Evolutionary conservation across 2,797 vertebrate genomes (phyloP).

Genomic region (Spheniscus humboldti): DNA sequence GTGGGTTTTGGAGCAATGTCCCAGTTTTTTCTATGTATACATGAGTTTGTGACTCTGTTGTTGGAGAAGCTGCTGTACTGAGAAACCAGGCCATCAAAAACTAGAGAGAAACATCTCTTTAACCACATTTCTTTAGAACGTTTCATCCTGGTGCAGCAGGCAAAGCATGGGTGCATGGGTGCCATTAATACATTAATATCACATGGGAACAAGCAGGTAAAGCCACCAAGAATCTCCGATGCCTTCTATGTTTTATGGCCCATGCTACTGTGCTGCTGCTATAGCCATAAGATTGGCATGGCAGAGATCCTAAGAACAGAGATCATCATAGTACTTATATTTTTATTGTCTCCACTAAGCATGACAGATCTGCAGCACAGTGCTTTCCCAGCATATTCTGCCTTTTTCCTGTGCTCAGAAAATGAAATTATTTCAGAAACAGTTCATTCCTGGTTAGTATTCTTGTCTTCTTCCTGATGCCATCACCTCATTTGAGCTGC

Average conservation of each 20-base stretch:
- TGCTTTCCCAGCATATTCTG: background rate
- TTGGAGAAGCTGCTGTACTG: fast-evolving
- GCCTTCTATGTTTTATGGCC: background rate
- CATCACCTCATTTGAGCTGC: background rate
- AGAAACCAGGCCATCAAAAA: background rate
- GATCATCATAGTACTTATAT: background rate
- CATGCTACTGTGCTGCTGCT: background rate
- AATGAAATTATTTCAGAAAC: background rate
- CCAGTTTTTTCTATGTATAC: background rate
- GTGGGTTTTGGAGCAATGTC: background rate
- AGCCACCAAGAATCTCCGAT: background rate
- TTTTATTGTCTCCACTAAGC: background rate
- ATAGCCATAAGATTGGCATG: background rate
- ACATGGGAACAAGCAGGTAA: background rate
- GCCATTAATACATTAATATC: background rate
- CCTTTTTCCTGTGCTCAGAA: background rate
- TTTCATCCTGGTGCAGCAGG: background rate
- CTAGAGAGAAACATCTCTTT: background rate
- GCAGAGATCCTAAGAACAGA: background rate
- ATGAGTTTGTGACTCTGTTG: background rate
- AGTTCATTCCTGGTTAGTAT: background rate
- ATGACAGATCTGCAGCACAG: background rate
- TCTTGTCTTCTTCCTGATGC: background rate
- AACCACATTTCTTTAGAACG: background rate
- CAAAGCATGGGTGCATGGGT: background rate